Evolutionary conservation across 2,888 invertebrate genomes (phyloP).

Genomic region (Eristalis tenax): DNA sequence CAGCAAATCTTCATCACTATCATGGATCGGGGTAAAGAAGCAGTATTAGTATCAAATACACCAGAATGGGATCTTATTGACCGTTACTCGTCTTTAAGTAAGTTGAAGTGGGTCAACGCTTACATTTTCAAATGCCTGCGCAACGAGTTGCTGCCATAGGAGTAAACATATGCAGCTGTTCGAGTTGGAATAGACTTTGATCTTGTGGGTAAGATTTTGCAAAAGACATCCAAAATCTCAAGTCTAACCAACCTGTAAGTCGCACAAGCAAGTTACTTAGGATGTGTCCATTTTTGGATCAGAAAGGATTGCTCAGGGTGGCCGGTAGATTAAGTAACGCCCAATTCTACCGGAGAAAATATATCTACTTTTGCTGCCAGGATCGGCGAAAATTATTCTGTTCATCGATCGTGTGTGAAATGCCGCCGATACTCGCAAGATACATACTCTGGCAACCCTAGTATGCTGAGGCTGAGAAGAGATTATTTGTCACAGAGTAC

Average conservation of each 20-base stretch:
- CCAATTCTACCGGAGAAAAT: slow-evolving; percentile 9
- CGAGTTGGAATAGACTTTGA: slow-evolving; percentile 23
- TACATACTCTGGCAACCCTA: no score
- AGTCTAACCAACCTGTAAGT: no score
- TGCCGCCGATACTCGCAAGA: no score
- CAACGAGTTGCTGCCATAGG: background rate
- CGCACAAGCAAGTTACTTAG: slow-evolving; percentile 5
- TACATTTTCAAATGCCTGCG: background rate
- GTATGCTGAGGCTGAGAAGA: no score
- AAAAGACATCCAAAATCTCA: no score
- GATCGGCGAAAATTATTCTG: background rate
- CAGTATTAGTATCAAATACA: no score
- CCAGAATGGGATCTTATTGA: background rate
- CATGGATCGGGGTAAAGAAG: no score
- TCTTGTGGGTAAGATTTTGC: background rate
- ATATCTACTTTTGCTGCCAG: slow-evolving; percentile 18
- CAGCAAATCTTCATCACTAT: no score
- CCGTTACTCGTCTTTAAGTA: background rate
- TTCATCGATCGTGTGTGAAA: no score
- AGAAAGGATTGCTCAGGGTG: slow-evolving; percentile 28
- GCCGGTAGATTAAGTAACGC: slow-evolving; percentile 24
- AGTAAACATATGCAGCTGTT: background rate
- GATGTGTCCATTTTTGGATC: slow-evolving; percentile 32
- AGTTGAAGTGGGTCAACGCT: slow-evolving; percentile 13
- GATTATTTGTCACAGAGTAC: no score